These are phyloP conservation scores for Peromyscus nudipes DNA, from an alignment of 2,797 vertebrate species.

Conservation along the genomic window DNA sequence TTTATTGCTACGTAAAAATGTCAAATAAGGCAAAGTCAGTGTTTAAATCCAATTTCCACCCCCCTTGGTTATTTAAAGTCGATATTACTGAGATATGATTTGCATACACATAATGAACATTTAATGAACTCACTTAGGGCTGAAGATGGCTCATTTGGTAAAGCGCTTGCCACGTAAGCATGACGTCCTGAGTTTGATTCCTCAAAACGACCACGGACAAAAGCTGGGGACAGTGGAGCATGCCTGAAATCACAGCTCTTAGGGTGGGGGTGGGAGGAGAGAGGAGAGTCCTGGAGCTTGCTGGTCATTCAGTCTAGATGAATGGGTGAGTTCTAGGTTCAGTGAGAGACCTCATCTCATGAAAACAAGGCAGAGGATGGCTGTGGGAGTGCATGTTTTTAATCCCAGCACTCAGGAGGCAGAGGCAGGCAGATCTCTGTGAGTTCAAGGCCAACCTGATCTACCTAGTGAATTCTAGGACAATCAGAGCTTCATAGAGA, in stretches of 20 bases:
- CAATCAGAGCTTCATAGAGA: too few species aligned
- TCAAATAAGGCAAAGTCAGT: not conserved
- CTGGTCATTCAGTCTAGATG: not conserved
- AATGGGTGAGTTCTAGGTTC: not conserved
- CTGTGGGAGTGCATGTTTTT: not conserved
- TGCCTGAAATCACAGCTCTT: not conserved
- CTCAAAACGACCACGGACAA: not conserved
- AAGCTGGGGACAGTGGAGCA: not conserved
- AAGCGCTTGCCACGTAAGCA: not conserved
- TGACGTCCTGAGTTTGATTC: not conserved
- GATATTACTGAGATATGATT: not conserved
- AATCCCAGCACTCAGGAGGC: not conserved
- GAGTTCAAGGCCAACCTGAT: not conserved
- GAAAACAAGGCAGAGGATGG: not conserved
- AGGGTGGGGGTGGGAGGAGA: not conserved
- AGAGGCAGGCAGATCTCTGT: not conserved
- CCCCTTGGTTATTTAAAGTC: not conserved
- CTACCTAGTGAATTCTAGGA: not conserved
- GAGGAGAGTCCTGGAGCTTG: not conserved
- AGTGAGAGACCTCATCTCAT: not conserved
- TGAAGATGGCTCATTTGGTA: not conserved
- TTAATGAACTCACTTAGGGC: slow-evolving; percentile 15
- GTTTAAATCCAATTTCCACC: slow-evolving; percentile 4
- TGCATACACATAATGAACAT: not conserved
- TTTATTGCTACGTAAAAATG: slow-evolving; percentile 3